Base-by-base conservation (phyloP, 2,113 vertebrate genomes). In the Dicrurus megarhynchus region DNA sequence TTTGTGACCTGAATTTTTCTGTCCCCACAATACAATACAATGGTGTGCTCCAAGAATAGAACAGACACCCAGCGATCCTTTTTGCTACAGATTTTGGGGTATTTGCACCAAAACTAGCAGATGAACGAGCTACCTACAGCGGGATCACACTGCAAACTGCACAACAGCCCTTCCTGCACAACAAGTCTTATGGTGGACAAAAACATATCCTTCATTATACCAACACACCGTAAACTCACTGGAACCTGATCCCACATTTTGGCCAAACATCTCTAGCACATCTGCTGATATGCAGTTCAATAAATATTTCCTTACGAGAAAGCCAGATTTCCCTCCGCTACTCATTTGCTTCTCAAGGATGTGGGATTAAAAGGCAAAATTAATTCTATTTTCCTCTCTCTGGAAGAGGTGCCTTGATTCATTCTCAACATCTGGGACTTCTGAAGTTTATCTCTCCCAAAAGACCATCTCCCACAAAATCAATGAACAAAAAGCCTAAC, bases 111-210 rank as follows among this genome's bases (percentile, higher is more conserved):
- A 20, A 23, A 63, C 1, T 2, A 9, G 55, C 14, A 28, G 9
- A 27, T 5, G 13, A 89, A 63, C 0, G 0, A 3, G 21, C 23
- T 8, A 55, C 52, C 65, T 52, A 17, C 1, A 3, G 30, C 0
- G 0, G 24, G 28, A 19, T 39, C 56, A 32, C 35, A 2, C 50
- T 21, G 41, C 27, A 42, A 87, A 32, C 17, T 24, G 42, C 53
- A 9, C 50, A 49, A 42, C 5, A 13, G 42, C 16, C 33, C 28
- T 63, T 64, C 19, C 42, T 7, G 21, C 42, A 26, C n/a, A 20
- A 42, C 27, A 21, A 47, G 33, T 10, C 39, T 22, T 27, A 10
- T 0, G 1, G 11, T 2, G 6, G 56, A 33, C 32, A 61, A 35
- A 69, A 55, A 52, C 7, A 16, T 3, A 27, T 0, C 41, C 27